A percentile compares a stretch with the other conserved stretches of the same genome.
Evolutionary conservation across 2,797 vertebrate genomes (phyloP).

Genomic region (Psittacula derbiana): DNA sequence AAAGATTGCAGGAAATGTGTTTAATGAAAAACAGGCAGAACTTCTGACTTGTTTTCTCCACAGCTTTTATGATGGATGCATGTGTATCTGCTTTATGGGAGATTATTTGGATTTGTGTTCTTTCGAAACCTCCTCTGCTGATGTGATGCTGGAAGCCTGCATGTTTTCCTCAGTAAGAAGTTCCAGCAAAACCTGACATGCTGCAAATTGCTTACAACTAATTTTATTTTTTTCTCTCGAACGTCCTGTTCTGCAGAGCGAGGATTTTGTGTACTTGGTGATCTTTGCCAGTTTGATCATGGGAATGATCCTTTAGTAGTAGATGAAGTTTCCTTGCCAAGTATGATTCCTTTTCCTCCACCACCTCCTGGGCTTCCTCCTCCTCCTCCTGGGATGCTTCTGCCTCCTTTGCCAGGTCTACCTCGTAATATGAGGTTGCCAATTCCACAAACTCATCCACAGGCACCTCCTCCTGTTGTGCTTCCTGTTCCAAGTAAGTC

Average conservation of each 20-base stretch:
- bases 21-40: neutral
- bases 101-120: neutral
- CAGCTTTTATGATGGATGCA: neutral
- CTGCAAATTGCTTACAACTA: accelerated
- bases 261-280: constrained; percentile 96
- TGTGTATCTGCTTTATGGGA: neutral
- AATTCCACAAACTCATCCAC: constrained; percentile 82
- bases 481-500: constrained; percentile 90
- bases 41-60: neutral
- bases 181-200: neutral
- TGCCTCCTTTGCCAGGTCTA: constrained; percentile 87
- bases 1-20: neutral
- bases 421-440: constrained; percentile 85
- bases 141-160: neutral
- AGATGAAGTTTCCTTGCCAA: constrained; percentile 93
- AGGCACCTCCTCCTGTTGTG: constrained; percentile 90
- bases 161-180: neutral
- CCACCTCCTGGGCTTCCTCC: constrained; percentile 90
- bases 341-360: constrained; percentile 96
- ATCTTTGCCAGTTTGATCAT: constrained; percentile 96
- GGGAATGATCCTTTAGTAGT: constrained; percentile 96
- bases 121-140: neutral
- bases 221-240: neutral
- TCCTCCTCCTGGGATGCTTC: constrained; percentile 84
- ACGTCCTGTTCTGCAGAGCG: constrained; percentile 82